Evolutionary conservation across 2,888 invertebrate genomes (phyloP), one percentile per base, ranked within the genome.

Genomic region (Pseudococcus viburni): DNA sequence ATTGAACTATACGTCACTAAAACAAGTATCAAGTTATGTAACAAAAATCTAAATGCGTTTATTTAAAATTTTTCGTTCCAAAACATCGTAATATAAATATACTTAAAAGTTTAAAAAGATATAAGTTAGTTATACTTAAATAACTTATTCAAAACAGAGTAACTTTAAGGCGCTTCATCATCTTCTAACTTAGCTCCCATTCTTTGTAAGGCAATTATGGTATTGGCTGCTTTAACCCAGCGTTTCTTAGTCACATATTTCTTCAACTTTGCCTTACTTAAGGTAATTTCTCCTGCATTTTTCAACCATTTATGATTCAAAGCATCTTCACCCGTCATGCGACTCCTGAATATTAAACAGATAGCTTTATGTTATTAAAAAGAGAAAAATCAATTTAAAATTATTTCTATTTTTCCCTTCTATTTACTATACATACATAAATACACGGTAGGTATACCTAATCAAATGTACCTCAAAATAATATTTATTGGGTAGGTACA

Each of bases 171-270:
- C 26, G 39, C 64, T 26, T 88, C 73, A 33, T 73, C 64, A 73
- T 89, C 83, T 64, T 89, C 89, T 22, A 96, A 94, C 91, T 94
- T 95, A 51, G 96, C 96, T 8, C 97, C 97, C 97, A 97, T 97
- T 90, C 97, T 92, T 91, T 94, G 94, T 85, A 97, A 93, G 1
- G 97, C 97, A 90, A 97, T 94, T 90, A 97, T 96, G 5, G 96
- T 96, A 90, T 97, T 95, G 51, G 97, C 96, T 0, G 96, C 97
- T 92, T 97, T 97, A 90, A 96, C 94, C 97, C 97, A 98, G 83
- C 97, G 94, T 91, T 96, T 95, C 92, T 96, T 95, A 92, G 96
- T 97, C 89, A 97, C 97, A 92, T 97, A 97, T 89, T 96, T 93
- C 92, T 96, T 96, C 90, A 97, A 93, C 91, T 96, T 95, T 46